Percentiles rank a stretch among this genome's conserved stretches.
Evolutionary conservation across 2,888 invertebrate species (phyloP).

Genomic region (Apotomis turbidana): DNA sequence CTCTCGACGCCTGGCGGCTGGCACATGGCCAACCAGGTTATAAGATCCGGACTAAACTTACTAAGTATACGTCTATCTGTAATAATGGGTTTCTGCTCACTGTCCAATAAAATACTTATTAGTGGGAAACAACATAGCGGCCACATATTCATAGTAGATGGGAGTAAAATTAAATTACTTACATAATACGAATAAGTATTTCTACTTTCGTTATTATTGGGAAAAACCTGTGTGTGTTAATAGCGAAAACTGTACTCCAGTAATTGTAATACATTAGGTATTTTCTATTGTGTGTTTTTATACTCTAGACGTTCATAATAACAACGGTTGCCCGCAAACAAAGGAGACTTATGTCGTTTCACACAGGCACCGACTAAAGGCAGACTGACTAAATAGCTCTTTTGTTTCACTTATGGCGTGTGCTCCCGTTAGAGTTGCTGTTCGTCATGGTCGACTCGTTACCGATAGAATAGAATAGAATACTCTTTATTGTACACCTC

Average conservation of each 20-base stretch:
- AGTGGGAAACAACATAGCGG: no score
- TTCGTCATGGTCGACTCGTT: background rate
- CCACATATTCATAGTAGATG: no score
- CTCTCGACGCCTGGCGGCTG: conserved; percentile 8
- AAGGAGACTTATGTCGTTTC: conserved; percentile 5
- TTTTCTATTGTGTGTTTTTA: background rate
- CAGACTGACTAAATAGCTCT: background rate
- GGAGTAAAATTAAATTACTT: no score
- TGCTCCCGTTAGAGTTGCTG: background rate
- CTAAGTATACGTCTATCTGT: background rate
- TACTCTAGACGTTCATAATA: background rate
- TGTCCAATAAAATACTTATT: background rate
- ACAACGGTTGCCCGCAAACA: background rate
- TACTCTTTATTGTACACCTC: no score
- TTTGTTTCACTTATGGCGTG: background rate
- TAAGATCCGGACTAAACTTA: background rate
- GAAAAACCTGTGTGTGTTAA: no score
- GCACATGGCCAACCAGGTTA: conserved; percentile 24
- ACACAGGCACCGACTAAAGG: background rate
- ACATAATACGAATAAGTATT: no score
- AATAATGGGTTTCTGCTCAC: background rate
- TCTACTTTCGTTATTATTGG: no score
- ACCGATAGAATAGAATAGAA: background rate
- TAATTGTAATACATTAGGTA: background rate
- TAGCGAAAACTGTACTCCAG: no score